Percentiles rank a stretch among this genome's conserved stretches.
These are phyloP conservation scores for Pomatorhinus ruficollis DNA, from an alignment of 2,113 vertebrate genomes.

Conservation along the genomic window DNA sequence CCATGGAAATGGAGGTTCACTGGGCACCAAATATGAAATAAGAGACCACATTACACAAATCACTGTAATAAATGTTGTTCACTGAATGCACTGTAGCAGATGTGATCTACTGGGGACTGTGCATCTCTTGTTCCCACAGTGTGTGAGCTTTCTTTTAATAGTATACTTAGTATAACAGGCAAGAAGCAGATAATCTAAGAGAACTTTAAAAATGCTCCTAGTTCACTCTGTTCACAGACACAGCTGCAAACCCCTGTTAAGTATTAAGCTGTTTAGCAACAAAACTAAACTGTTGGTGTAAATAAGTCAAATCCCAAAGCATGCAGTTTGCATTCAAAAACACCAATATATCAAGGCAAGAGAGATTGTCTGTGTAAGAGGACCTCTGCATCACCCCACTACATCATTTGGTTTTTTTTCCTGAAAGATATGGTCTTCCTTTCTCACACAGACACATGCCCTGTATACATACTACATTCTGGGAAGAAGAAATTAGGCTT, in stretches of 20 bases:
- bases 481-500: background rate
- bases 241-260: background rate
- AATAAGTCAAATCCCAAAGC: background rate
- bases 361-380: background rate
- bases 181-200: background rate
- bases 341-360: background rate
- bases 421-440: background rate
- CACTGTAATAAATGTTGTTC: background rate
- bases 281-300: background rate
- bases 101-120: background rate
- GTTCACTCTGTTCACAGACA: background rate
- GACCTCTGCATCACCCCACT: background rate
- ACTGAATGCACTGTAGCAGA: background rate
- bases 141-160: background rate
- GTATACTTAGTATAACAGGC: background rate
- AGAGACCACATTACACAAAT: background rate
- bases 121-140: background rate
- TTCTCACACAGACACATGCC: background rate
- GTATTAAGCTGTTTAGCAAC: background rate
- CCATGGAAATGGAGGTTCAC: background rate
- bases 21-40: background rate
- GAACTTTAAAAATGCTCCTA: background rate
- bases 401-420: background rate
- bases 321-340: background rate
- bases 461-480: background rate